Percentiles rank a stretch among this genome's conserved stretches.
Evolutionary conservation across 2,113 vertebrate genomes (phyloP).

Genomic region (Verasper variegatus): DNA sequence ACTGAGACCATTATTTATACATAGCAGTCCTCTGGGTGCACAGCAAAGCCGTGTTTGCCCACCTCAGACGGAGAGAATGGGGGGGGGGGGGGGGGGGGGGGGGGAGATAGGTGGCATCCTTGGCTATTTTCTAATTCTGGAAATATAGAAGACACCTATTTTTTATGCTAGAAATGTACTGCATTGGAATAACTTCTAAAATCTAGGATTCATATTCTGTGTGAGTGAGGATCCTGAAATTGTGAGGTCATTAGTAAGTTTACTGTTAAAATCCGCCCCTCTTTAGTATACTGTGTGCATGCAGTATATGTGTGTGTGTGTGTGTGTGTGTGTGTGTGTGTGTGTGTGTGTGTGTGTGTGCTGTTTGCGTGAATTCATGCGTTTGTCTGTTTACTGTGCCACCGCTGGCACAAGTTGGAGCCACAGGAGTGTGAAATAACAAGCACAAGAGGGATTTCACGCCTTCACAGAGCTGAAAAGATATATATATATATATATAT

Average conservation of each 20-base stretch:
- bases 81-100: not conserved
- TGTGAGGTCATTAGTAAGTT: slow-evolving; percentile 78
- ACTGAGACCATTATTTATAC: slow-evolving; percentile 80
- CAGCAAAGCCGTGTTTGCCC: slow-evolving; percentile 44
- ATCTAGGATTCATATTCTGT: slow-evolving; percentile 50
- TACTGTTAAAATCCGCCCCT: slow-evolving; percentile 52
- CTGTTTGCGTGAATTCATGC: slow-evolving; percentile 55
- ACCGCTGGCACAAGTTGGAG: slow-evolving; percentile 68
- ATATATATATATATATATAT: not conserved
- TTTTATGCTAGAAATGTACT: slow-evolving; percentile 31
- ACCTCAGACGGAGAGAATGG: slow-evolving; percentile 20
- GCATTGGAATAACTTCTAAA: slow-evolving; percentile 35
- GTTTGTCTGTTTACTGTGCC: slow-evolving; percentile 72
- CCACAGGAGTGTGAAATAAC: slow-evolving; percentile 87
- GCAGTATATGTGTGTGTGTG: slow-evolving; percentile 6
- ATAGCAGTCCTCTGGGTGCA: slow-evolving; percentile 43
- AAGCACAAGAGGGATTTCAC: slow-evolving; percentile 85
- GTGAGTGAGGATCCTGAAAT: slow-evolving; percentile 42
- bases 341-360: slow-evolving; percentile 4
- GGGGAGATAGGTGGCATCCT: not conserved
- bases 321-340: too few species aligned
- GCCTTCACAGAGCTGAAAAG: slow-evolving; percentile 72
- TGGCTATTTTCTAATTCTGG: slow-evolving; percentile 31
- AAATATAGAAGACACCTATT: slow-evolving; percentile 14
- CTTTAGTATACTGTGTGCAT: slow-evolving; percentile 44